Evolutionary conservation across 2,797 vertebrate genomes (phyloP).

Genomic region (Xenopus petersii): DNA sequence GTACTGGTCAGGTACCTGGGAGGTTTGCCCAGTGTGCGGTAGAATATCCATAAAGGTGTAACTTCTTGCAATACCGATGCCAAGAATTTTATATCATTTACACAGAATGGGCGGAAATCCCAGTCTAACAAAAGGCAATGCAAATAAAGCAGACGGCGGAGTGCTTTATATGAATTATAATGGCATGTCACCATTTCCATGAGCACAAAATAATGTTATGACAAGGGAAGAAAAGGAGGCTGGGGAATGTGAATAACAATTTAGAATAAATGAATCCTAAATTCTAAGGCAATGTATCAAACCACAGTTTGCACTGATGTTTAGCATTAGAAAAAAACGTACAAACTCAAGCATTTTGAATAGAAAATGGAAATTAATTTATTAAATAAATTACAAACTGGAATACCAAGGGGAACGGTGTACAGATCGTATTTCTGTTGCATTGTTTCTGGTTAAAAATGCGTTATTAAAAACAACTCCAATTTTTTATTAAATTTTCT

Average conservation of each 20-base stretch:
- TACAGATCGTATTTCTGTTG: too few relatives aligned
- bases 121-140: background rate
- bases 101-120: too few relatives aligned
- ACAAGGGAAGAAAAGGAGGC: conserved; percentile 13
- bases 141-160: conserved; percentile 2
- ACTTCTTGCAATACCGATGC: too few relatives aligned
- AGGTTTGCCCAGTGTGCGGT: too few relatives aligned
- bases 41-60: too few relatives aligned
- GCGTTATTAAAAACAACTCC: too few relatives aligned
- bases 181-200: conserved; percentile 2
- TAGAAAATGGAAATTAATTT: background rate
- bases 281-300: background rate
- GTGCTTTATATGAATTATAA: conserved; percentile 22
- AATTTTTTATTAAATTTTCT: too few relatives aligned
- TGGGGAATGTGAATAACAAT: background rate
- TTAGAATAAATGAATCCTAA: conserved; percentile 20
- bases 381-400: too few relatives aligned
- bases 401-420: too few relatives aligned
- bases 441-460: too few relatives aligned
- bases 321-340: background rate
- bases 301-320: background rate
- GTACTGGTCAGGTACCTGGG: too few relatives aligned
- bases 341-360: background rate
- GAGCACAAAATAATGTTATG: background rate
- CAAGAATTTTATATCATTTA: too few relatives aligned